Evolutionary conservation across 1,140 invertebrate genomes (phyloP), one percentile per base, ranked within the genome.

Genomic region (Anastrepha ludens): DNA sequence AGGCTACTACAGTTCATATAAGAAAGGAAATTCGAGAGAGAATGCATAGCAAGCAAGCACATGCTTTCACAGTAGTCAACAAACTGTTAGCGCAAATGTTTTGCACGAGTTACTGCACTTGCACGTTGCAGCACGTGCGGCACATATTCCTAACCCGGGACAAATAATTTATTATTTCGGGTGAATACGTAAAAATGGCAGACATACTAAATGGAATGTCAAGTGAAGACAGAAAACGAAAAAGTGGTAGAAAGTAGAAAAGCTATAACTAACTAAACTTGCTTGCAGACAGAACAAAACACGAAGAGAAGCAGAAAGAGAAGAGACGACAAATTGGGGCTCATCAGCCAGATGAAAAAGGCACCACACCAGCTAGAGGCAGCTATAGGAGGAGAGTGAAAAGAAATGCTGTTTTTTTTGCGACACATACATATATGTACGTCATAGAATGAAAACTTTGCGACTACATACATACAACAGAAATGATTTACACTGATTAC

Each of bases 61-160:
- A 29, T 29, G 29, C 29, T 29, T 29, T 29, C 29, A 29, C 29
- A 29, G 29, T 29, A 29, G 29, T 29, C 29, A 29, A 29, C 29
- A 29, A 29, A 29, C 29, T 29, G 29, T 29, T 29, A 62, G 60
- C 1, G 15, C 15, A n/a, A 62, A 62, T 15, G 15, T 15, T 62
- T 62, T 62, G 60, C 41, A 47, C 41, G 39, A 74, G 67, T 11
- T 8, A 2, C 50, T 41, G 41, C 41, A 41, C 13, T 74, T 15
- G 13, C 67, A 47, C 15, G 67, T 39, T 81, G 74, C 74, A 55
- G 47, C 74, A 81, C 74, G 74, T 81, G 74, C 74, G 74, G 55
- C 74, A 81, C 74, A 81, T 81, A 81, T 81, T 81, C 74, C 74
- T 81, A 81, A 81, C 74, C 74, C 74, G 74, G 74, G 74, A 81